Evolutionary conservation across 2,113 vertebrate genomes (phyloP), one percentile per base, ranked within the genome.

Genomic region (Brienomyrus brachyistius): DNA sequence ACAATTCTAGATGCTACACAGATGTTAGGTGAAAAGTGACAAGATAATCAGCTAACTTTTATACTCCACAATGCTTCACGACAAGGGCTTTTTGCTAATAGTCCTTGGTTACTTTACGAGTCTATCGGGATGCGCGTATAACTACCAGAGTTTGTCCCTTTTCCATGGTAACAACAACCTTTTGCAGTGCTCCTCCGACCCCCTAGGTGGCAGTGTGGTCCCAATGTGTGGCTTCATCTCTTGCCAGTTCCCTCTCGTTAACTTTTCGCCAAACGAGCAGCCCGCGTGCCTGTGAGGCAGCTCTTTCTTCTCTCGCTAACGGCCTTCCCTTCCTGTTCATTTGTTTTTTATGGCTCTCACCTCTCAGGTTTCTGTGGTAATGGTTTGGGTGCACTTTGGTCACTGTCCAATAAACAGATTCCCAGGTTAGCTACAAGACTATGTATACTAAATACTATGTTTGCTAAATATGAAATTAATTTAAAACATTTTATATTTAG

Each of bases 1-100:
- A 95, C 95, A 86, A 91, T 94, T 97, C 96, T 97, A 96, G 96
- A 97, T 94, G 93, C 95, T 95, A 95, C 88, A 90, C 94, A 96
- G 94, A 92, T 95, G 94, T 89, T 93, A 96, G 95, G 95, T 96
- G 93, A 92, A 95, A 95, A 92, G 94, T 88, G 93, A 93, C 90
- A 40, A 70, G 92, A 92, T 92, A 94, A 52, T 89, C 70, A 91
- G 91, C 94, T 93, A 6, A 91, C 80, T 92, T 47, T 88, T 10
- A 45, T 45, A 90, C 93, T 91, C 93, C 88, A 89, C 91, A 89
- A 92, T 89, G 92, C 94, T 80, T 86, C 74, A 51, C 91, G 91
- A 92, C 92, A 91, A 40, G 40, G 83, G 93, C 93, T 87, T 91
- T 90, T 92, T 94, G 94, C 94, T 92, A 92, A 93, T 94, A 91